Percentiles rank a stretch among this genome's conserved stretches.
phyloP scores from a whole-genome alignment of 2,797 vertebrate genomes.

The Dicrostonyx torquatus region DNA sequence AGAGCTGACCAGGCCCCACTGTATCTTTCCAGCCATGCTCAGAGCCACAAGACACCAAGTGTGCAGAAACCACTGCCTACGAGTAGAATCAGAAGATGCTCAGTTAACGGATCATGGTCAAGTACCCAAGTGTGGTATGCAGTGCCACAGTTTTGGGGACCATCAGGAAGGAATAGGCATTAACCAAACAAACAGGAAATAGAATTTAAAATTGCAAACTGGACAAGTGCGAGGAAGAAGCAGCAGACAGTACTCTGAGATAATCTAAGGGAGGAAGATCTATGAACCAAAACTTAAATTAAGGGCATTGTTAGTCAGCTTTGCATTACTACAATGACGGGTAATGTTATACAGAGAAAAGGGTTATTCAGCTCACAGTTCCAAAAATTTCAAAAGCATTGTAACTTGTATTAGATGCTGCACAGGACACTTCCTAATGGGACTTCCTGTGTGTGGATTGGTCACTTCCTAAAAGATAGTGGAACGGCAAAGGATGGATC shows the following conservation, averaged over 20 bases:
- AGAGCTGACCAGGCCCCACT: not conserved
- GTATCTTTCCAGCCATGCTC: not conserved
- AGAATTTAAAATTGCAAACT: not conserved
- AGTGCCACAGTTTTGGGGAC: not conserved
- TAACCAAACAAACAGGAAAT: not conserved
- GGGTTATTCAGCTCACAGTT: not conserved
- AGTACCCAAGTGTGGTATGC: not conserved
- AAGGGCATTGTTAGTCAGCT: not conserved
- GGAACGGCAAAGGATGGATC: too few species aligned
- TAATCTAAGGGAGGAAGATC: not conserved
- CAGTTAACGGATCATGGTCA: not conserved
- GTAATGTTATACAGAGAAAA: not conserved
- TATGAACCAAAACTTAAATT: not conserved
- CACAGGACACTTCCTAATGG: too few species aligned
- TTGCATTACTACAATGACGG: not conserved
- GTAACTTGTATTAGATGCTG: not conserved
- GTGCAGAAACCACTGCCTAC: not conserved
- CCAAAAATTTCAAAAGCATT: not conserved
- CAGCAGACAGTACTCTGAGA: not conserved
- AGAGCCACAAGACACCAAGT: not conserved
- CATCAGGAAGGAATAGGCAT: not conserved
- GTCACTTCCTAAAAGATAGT: not conserved
- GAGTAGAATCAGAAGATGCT: not conserved
- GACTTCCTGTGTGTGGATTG: not conserved
- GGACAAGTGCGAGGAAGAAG: not conserved